These are phyloP conservation scores for Phaetusa simplex DNA, from an alignment of 2,113 vertebrate genomes.

Conservation along the genomic window DNA sequence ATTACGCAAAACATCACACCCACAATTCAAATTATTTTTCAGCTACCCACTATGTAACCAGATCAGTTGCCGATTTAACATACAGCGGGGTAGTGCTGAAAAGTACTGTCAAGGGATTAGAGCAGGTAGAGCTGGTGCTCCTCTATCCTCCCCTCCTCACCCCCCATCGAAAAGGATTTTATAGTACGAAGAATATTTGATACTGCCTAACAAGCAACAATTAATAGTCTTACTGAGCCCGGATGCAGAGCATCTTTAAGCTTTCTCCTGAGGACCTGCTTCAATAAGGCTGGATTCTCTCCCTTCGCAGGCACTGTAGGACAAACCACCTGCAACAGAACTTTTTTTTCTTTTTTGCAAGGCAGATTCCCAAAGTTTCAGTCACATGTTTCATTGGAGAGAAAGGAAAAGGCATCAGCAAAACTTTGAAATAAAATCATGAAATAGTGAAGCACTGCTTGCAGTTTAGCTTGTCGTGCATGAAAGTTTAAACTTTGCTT, in stretches of 20 bases:
- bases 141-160: not conserved
- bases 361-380: not conserved
- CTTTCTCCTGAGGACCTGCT: not conserved
- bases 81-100: not conserved
- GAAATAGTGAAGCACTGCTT: constrained; percentile 10
- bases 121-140: not conserved
- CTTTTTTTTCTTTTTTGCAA: not conserved
- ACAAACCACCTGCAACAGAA: not conserved
- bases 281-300: not conserved
- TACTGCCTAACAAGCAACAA: not conserved
- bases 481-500: constrained; percentile 65
- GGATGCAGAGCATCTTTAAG: not conserved
- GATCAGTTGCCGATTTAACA: accelerated
- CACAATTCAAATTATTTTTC: accelerated
- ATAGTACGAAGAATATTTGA: not conserved
- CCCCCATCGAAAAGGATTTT: not conserved
- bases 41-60: accelerated
- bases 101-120: accelerated
- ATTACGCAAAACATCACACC: not conserved
- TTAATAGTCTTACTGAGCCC: not conserved
- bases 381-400: not conserved
- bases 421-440: constrained; percentile 45
- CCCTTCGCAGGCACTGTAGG: not conserved
- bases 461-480: constrained; percentile 46
- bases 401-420: not conserved